Percentiles rank a stretch among this genome's conserved stretches.
These are phyloP conservation scores for Hippolais icterina DNA, from an alignment of 2,113 vertebrate species.

Conservation along the genomic window DNA sequence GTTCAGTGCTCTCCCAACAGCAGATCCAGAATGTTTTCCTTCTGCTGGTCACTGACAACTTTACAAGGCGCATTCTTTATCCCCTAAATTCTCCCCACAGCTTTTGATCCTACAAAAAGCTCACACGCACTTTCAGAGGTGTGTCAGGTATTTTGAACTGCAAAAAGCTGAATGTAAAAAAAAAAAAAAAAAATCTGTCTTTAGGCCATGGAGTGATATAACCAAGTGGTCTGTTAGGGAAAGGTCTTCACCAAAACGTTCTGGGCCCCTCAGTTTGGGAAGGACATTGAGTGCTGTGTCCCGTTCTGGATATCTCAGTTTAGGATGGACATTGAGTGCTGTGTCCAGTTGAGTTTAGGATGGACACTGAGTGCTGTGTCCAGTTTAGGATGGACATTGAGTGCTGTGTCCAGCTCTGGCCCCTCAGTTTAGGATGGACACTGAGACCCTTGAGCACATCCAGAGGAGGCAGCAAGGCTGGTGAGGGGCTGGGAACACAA, in stretches of 20 bases:
- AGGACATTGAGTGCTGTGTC: too few species aligned
- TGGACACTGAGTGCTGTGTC: too few species aligned
- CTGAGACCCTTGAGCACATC: background rate
- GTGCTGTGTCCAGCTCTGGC: too few species aligned
- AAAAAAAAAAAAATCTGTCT: background rate
- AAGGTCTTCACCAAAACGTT: background rate
- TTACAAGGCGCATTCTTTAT: background rate
- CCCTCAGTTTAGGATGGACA: background rate
- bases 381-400: too few species aligned
- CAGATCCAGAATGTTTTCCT: background rate
- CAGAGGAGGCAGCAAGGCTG: too few species aligned
- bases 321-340: background rate
- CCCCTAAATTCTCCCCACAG: background rate
- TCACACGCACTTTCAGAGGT: rapidly evolving
- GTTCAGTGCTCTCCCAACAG: background rate
- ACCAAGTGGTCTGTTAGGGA: background rate
- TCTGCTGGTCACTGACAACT: background rate
- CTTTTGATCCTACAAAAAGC: background rate
- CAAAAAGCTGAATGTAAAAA: background rate
- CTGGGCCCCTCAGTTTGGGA: background rate
- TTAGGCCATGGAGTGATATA: rapidly evolving
- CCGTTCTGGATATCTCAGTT: too few species aligned
- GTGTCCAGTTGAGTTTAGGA: too few species aligned
- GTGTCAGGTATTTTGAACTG: background rate
- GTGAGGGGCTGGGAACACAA: background rate